These are phyloP conservation scores for Crotophaga sulcirostris DNA, from an alignment of 2,113 vertebrate species.

Conservation along the genomic window DNA sequence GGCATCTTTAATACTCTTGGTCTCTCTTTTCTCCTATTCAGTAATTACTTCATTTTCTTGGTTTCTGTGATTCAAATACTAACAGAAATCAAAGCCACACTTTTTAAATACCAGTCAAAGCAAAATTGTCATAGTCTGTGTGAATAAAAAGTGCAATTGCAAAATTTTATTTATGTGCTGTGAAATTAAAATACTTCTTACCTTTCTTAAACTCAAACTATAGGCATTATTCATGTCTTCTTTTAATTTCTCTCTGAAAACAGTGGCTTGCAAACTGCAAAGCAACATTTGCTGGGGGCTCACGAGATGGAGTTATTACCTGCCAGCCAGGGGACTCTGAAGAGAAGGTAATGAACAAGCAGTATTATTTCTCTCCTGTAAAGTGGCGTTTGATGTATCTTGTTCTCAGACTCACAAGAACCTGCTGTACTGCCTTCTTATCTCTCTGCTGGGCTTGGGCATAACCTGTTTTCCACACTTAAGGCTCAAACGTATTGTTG, in stretches of 20 bases:
- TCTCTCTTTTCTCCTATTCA: not conserved
- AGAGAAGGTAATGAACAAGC: conserved; percentile 88
- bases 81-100: not conserved
- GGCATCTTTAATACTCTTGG: not conserved
- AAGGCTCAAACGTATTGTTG: not conserved
- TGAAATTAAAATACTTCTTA: not conserved
- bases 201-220: not conserved
- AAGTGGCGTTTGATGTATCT: not conserved
- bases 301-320: conserved; percentile 88
- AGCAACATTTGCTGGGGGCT: conserved; percentile 91
- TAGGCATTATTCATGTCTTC: not conserved
- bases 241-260: conserved; percentile 34
- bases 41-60: not conserved
- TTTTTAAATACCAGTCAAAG: not conserved
- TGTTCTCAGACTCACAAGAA: not conserved
- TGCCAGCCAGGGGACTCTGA: conserved; percentile 93
- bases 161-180: not conserved
- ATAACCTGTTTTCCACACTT: not conserved
- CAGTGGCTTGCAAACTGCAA: conserved; percentile 98
- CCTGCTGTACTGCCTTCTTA: not conserved
- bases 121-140: not conserved
- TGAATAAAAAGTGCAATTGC: not conserved
- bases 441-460: not conserved
- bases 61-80: not conserved
- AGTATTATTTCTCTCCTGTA: not conserved